phyloP scores from a whole-genome alignment of 2,888 invertebrate genomes.

The Drosophila subsilvestris region DNA sequence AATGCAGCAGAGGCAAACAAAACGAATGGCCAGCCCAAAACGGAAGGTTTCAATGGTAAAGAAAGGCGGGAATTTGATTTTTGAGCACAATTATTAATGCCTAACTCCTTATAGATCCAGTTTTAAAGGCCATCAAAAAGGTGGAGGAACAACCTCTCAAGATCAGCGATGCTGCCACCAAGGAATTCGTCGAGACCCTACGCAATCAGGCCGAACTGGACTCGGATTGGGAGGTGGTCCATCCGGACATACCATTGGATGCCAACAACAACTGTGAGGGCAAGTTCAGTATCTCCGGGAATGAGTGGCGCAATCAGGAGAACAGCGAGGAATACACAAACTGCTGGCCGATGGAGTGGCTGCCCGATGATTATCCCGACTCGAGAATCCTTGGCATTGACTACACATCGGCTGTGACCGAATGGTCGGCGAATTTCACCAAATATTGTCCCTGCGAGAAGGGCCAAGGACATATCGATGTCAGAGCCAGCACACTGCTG shows the following conservation, averaged over 20 bases:
- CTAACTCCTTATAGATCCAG: slow-evolving; percentile 53
- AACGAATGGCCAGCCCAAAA: slow-evolving; percentile 20
- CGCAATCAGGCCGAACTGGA: slow-evolving; percentile 81
- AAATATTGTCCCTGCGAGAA: slow-evolving; percentile 84
- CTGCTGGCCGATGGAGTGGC: slow-evolving; percentile 98
- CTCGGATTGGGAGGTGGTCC: slow-evolving; percentile 84
- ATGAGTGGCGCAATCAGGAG: slow-evolving; percentile 82
- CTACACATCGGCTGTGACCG: slow-evolving; percentile 93
- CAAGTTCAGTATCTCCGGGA: slow-evolving; percentile 85
- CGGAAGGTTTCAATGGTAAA: slow-evolving; percentile 39
- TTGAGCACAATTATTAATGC: background rate
- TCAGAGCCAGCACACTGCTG: slow-evolving; percentile 88
- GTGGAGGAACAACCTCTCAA: slow-evolving; percentile 63
- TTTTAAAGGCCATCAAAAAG: slow-evolving; percentile 72
- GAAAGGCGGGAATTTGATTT: background rate
- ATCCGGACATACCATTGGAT: slow-evolving; percentile 83
- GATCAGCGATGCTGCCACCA: slow-evolving; percentile 83
- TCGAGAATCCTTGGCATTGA: slow-evolving; percentile 92
- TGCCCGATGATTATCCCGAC: slow-evolving; percentile 91
- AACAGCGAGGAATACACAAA: slow-evolving; percentile 86
- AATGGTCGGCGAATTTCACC: slow-evolving; percentile 89
- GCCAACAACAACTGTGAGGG: slow-evolving; percentile 82
- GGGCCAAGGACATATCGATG: slow-evolving; percentile 87
- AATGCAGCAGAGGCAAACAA: slow-evolving; percentile 6
- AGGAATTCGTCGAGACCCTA: slow-evolving; percentile 83